Evolutionary conservation across 2,888 invertebrate genomes (phyloP), one percentile per base, ranked within the genome.

Genomic region (Clanis bilineata): DNA sequence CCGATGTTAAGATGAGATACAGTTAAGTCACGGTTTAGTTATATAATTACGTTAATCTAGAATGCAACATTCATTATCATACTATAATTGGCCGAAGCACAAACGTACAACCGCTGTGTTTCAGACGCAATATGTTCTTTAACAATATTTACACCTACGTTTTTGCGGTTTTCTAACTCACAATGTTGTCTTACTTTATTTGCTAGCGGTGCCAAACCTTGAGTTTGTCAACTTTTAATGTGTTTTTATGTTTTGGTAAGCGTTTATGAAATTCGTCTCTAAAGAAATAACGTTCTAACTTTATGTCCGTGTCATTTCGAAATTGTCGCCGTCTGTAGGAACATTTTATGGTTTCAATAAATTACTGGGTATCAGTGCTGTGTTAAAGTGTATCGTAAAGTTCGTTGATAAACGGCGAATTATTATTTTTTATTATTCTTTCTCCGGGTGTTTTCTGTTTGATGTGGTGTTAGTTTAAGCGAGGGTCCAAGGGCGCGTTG

Each of bases 401-500:
- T 57, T 58, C 67, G 74, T 76, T 76, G 76, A 76, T 80, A 80
- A 82, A 82, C 82, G 84, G 88, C 81, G 84, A 86, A 86, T 82
- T 75, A 69, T 70, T 77, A 73, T 75, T 76, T 76, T 73, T 70
- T 65, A 73, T 70, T 72, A 61, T 67, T 68, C 9, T 38, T 36
- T 57, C 32, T 67, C 72, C 68, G 68, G 69, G 71, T 75, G 66
- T 72, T 82, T 73, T 77, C 69, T 77, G 76, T 77, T 67, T 36
- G 68, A 67, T 71, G 67, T 76, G 80, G 80, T 77, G 70, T 77
- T 83, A 51, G 51, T 51, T 74, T 79, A 74, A 74, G 76, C 74
- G 72, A 76, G 87, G 88, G 86, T 87, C 85, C 86, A 86, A 83
- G 76, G 77, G 79, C 80, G 74, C 77, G 79, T 80, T 79, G 78